A percentile compares a stretch with the other conserved stretches of the same genome.
Evolutionary conservation across 2,797 vertebrate genomes (phyloP).

Genomic region (Tarsius wallacei): DNA sequence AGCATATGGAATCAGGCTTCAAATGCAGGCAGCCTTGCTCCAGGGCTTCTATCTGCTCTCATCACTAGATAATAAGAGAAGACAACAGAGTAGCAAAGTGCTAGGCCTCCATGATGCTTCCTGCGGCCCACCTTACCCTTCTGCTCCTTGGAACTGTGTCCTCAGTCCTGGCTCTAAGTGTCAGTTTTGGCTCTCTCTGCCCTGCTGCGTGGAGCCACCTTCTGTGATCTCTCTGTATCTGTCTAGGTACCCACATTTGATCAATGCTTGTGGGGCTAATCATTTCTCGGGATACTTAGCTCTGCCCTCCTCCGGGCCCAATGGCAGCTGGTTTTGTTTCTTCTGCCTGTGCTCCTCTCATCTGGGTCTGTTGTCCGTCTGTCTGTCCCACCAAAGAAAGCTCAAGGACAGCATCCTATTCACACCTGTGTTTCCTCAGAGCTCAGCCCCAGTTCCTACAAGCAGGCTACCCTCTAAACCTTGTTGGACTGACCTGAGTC

Average conservation of each 20-base stretch:
- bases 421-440: rapidly evolving
- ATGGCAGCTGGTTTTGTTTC: rapidly evolving
- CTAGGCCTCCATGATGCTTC: rapidly evolving
- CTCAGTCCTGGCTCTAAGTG: too few species aligned
- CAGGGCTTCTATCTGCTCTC: not conserved
- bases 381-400: not conserved
- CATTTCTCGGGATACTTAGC: rapidly evolving
- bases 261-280: not conserved
- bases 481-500: rapidly evolving
- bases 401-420: not conserved
- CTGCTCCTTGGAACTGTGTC: not conserved
- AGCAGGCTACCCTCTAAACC: rapidly evolving
- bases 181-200: not conserved
- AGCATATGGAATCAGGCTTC: not conserved
- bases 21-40: not conserved
- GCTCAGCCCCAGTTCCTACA: not conserved
- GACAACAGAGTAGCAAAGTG: rapidly evolving
- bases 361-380: not conserved
- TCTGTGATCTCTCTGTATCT: rapidly evolving
- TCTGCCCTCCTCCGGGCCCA: not conserved
- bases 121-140: rapidly evolving
- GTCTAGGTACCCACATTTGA: not conserved
- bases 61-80: not conserved
- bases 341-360: rapidly evolving
- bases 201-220: not conserved